phyloP scores from a whole-genome alignment of 2,888 invertebrate species.

The Eulithis prunata region DNA sequence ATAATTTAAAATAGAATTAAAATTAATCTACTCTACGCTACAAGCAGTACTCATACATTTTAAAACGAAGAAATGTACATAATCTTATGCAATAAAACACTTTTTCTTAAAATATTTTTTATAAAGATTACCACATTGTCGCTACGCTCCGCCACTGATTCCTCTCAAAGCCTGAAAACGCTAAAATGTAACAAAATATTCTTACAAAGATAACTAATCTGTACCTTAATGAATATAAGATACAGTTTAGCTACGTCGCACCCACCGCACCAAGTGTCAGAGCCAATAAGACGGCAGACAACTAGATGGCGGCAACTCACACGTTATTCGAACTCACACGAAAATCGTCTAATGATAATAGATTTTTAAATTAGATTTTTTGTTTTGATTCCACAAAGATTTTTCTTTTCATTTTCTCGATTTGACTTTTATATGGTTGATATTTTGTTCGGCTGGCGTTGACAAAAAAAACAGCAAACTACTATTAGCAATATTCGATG shows the following conservation, averaged over 20 bases:
- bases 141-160: neutral
- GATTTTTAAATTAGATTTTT: too few relatives aligned
- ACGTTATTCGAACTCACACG: neutral
- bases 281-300: neutral
- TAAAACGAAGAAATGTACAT: too few relatives aligned
- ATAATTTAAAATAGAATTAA: neutral
- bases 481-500: too few relatives aligned
- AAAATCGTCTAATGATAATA: too few relatives aligned
- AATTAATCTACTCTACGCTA: neutral
- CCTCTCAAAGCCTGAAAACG: neutral
- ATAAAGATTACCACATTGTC: too few relatives aligned
- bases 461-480: too few relatives aligned
- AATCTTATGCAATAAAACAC: too few relatives aligned
- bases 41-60: neutral
- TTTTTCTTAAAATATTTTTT: too few relatives aligned
- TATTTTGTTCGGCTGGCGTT: too few relatives aligned
- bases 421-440: too few relatives aligned
- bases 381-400: too few relatives aligned
- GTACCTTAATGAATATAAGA: neutral
- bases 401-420: too few relatives aligned
- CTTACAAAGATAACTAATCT: neutral
- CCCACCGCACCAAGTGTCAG: constrained; percentile 6
- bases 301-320: neutral
- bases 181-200: neutral
- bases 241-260: neutral